Conservation (phyloP, 1,140 invertebrate genomes). For the Aradophagus sp. region DNA sequence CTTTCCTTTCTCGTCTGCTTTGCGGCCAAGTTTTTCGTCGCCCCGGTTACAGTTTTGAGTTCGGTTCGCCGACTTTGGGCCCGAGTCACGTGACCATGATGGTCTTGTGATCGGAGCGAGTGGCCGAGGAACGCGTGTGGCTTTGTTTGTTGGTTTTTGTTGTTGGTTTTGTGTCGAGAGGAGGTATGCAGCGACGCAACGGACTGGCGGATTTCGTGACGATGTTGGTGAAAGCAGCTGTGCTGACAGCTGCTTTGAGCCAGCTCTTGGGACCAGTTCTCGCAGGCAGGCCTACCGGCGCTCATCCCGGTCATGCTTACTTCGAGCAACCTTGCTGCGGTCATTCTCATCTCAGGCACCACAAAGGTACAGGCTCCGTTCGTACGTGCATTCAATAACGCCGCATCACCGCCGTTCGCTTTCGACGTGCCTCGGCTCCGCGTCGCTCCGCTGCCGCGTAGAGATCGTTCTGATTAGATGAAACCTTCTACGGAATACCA, state of each 20-base stretch:
- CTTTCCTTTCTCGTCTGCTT: slow-evolving; percentile 3
- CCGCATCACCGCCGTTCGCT: slow-evolving; percentile 13
- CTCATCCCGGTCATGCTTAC: slow-evolving; percentile 73
- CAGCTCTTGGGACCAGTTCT: slow-evolving; percentile 63
- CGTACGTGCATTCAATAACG: background rate
- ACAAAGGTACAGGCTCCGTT: slow-evolving; percentile 67
- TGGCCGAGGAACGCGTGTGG: slow-evolving; percentile 11
- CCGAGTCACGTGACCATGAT: slow-evolving; percentile 1
- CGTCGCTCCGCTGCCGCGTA: background rate
- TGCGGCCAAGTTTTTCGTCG: no score
- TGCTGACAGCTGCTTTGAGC: slow-evolving; percentile 70
- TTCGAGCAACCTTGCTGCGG: slow-evolving; percentile 74
- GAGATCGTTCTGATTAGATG: background rate
- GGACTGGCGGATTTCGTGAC: slow-evolving; percentile 60
- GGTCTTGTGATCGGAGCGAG: slow-evolving; percentile 19
- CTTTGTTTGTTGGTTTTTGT: slow-evolving; percentile 25
- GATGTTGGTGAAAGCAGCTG: slow-evolving; percentile 69
- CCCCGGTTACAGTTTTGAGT: no score
- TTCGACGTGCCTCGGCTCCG: background rate
- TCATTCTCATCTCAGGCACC: slow-evolving; percentile 72
- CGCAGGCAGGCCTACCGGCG: slow-evolving; percentile 66
- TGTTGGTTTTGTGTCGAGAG: slow-evolving; percentile 28
- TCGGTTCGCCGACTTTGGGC: no score
- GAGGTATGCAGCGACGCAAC: slow-evolving; percentile 60
- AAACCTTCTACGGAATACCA: no score